Base-by-base conservation (phyloP, 2,888 invertebrate genomes). In the Megastigmus dorsalis region DNA sequence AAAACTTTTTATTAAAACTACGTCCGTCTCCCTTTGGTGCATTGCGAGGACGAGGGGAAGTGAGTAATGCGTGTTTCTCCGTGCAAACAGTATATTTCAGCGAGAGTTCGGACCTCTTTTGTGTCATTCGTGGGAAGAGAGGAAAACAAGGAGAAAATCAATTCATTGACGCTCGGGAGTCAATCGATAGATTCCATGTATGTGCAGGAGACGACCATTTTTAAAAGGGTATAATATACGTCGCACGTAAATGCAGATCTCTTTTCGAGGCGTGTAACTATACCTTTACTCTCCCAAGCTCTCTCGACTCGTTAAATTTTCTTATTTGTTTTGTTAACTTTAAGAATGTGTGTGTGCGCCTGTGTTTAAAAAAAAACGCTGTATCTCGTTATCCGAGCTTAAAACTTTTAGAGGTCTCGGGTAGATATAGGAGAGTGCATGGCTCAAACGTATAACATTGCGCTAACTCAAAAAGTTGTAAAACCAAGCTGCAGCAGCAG, bases 1-100 rank as follows among this genome's bases (percentile, higher is more conserved):
- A 15, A 65, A 71, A 65, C 55, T 71, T 65, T 69, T 71, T 71
- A 71, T 71, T 57, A 65, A 57, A 57, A 57, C 71, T 65, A 57
- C 18, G 52, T 50, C 48, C 62, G 45, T 48, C 48, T 48, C 68
- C 30, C 41, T n/a, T n/a, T n/a, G n/a, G n/a, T n/a, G n/a, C n/a
- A n/a, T n/a, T n/a, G n/a, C n/a, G n/a, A n/a, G n/a, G n/a, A n/a
- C n/a, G n/a, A n/a, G n/a, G n/a, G n/a, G n/a, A n/a, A n/a, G 23
- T 10, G 15, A 55, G 23, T 66, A 66, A 33, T 23, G 45, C 45
- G 20, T 15, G 20, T 48, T 57, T 48, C 26, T 48, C 26, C 15
- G 15, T 23, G 2, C 48, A 52, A 48, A 60, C 68, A 52, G n/a
- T n/a, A 68, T 65, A 65, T 52, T 38, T 65, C 65, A 52, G 23